Percentiles rank a stretch among this genome's conserved stretches.
Evolutionary conservation across 1,140 invertebrate species (phyloP).

Genomic region (Brachionus sp.): DNA sequence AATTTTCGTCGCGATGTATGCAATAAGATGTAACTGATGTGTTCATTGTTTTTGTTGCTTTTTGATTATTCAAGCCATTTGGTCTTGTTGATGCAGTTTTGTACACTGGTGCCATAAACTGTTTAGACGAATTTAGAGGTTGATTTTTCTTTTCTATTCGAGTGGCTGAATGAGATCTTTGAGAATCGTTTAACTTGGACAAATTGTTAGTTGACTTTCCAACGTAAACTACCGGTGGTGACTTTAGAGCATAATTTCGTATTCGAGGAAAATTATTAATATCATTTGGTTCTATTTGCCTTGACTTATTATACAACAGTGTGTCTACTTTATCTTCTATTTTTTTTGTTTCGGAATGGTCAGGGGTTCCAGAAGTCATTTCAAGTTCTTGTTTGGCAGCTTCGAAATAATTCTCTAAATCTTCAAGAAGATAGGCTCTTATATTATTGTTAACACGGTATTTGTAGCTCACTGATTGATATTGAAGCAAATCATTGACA

Average conservation of each 20-base stretch:
- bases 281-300: conserved; percentile 13
- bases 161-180: conserved; percentile 7
- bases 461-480: conserved; percentile 27
- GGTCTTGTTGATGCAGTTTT: not conserved
- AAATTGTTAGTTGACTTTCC: not conserved
- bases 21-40: not conserved
- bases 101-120: conserved; percentile 3
- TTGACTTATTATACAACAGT: conserved; percentile 27
- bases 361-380: not conserved
- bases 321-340: conserved; percentile 22
- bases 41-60: not conserved
- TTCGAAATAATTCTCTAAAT: conserved; percentile 30
- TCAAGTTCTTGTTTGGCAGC: not conserved
- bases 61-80: not conserved
- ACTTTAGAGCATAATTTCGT: conserved; percentile 1
- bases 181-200: not conserved
- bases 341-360: conserved; percentile 3
- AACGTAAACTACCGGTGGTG: not conserved
- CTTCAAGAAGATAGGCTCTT: conserved; percentile 12
- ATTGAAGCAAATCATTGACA: conserved; percentile 30
- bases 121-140: not conserved
- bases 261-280: conserved; percentile 30
- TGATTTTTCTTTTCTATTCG: conserved; percentile 10
- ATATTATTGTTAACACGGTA: not conserved
- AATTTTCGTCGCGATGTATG: not conserved